Conservation (phyloP, 2,797 vertebrate species). For the Phrynocephalus forsythii region DNA sequence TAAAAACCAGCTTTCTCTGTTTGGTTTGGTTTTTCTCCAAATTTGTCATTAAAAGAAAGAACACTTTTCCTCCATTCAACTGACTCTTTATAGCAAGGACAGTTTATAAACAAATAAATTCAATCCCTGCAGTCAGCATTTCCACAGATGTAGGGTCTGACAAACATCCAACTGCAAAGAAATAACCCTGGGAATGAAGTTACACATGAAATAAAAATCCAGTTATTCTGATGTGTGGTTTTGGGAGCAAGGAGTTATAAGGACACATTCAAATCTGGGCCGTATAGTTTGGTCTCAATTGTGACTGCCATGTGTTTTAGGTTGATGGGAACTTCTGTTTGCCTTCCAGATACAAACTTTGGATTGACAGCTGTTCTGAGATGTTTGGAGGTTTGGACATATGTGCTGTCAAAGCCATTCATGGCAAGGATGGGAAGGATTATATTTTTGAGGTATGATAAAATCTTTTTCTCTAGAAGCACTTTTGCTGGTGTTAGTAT, state of each 20-base stretch:
- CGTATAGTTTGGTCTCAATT: background rate
- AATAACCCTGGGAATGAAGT: slow-evolving; percentile 14
- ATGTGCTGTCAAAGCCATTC: slow-evolving; percentile 98
- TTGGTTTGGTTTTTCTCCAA: background rate
- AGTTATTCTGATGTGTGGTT: slow-evolving; percentile 34
- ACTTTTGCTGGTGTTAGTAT: background rate
- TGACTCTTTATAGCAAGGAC: slow-evolving; percentile 10
- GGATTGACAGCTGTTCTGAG: slow-evolving; percentile 95
- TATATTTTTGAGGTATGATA: slow-evolving; percentile 96
- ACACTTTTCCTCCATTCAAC: background rate
- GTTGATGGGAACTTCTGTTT: slow-evolving; percentile 56
- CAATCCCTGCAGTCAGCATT: slow-evolving; percentile 45
- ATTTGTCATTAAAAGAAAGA: slow-evolving; percentile 32
- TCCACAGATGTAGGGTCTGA: slow-evolving; percentile 60
- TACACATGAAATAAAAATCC: slow-evolving; percentile 45
- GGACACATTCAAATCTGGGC: background rate
- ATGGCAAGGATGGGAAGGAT: slow-evolving; percentile 98
- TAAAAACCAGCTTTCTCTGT: background rate
- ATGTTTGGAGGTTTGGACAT: slow-evolving; percentile 96
- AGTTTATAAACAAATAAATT: slow-evolving; percentile 58
- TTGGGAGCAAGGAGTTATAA: background rate
- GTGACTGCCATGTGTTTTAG: slow-evolving; percentile 14
- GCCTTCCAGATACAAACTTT: slow-evolving; percentile 89
- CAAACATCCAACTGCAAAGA: slow-evolving; percentile 41
- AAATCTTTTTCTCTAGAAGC: slow-evolving; percentile 12